phyloP scores from a whole-genome alignment of 2,888 invertebrate genomes.

The Agriopis marginaria region DNA sequence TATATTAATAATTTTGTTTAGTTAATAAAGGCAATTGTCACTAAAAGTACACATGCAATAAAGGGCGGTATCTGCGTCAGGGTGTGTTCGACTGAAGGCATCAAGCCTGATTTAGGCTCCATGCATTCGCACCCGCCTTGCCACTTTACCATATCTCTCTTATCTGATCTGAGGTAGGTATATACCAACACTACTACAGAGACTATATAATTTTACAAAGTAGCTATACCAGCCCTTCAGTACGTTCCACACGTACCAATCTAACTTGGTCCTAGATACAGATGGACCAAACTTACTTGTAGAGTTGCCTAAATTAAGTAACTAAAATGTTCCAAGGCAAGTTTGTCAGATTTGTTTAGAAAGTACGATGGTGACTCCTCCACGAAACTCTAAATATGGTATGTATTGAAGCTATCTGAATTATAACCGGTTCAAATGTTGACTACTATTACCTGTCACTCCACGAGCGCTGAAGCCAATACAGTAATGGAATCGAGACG shows the following conservation, averaged over 20 bases:
- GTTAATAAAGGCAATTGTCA: too few relatives aligned
- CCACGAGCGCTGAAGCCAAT: constrained; percentile 48
- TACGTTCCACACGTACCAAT: constrained; percentile 32
- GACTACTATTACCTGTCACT: constrained; percentile 52
- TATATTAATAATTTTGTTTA: too few relatives aligned
- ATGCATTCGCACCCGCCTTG: too few relatives aligned
- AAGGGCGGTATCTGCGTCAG: neutral
- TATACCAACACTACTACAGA: neutral
- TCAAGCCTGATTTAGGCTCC: too few relatives aligned
- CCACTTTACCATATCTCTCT: too few relatives aligned
- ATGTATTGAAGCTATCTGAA: constrained; percentile 39
- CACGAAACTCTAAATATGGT: neutral
- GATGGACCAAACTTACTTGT: neutral
- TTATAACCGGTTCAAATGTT: constrained; percentile 59
- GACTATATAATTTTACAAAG: neutral
- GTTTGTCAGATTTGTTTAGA: neutral
- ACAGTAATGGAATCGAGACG: constrained; percentile 55
- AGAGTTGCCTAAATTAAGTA: constrained; percentile 15
- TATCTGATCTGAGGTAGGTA: too few relatives aligned
- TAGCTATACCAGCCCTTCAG: neutral
- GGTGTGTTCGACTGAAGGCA: neutral
- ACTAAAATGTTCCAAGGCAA: neutral
- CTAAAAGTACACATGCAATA: too few relatives aligned
- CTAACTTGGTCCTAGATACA: constrained; percentile 5
- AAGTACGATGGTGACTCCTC: neutral